Base-by-base conservation (phyloP, 2,797 vertebrate genomes). In the Myiothlypis coronata region DNA sequence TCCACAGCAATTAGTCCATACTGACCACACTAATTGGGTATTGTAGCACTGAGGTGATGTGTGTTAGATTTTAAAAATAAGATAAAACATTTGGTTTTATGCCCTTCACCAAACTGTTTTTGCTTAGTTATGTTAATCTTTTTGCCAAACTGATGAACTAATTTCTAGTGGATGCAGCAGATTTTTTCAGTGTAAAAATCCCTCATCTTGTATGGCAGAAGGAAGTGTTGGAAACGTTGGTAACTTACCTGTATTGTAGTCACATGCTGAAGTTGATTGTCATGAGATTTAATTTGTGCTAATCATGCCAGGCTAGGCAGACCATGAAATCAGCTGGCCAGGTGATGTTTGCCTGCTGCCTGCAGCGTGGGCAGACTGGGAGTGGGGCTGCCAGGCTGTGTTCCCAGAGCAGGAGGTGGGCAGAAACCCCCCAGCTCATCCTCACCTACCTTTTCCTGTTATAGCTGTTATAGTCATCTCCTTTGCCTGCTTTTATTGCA, bases 311-410 rank as follows among this genome's bases (percentile, higher is more conserved):
- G 61, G 32, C 26, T 67, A 55, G 32, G 57, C 82, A 89, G 49
- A 59, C 53, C 82, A 22, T 69, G 70, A 87, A 90, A 64, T 83
- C 35, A 37, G n/a, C 21, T 20, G 50, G 52, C 71, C 67, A 53
- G 86, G 75, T 77, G 75, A 56, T 0, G 7, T 53, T 77, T 39
- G n/a, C 2, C 6, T 63, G 63, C 83, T 65, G 43, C 55, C 57
- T 0, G 2, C 39, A 28, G 60, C 0, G 0, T 2, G 4, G 34
- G 16, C 41, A 34, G 24, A 15, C 49, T 60, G 35, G 46, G 43
- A 57, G 32, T 8, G 8, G 9, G 34, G 8, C 52, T 90, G 57
- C 69, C 35, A n/a, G 39, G 35, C 78, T 35, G 46, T 6, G 1
- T 52, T 78, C 57, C 43, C 59, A 64, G 65, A 44, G 37, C 8